Evolutionary conservation across 2,888 invertebrate species (phyloP).

Genomic region (Papilio elwesi): DNA sequence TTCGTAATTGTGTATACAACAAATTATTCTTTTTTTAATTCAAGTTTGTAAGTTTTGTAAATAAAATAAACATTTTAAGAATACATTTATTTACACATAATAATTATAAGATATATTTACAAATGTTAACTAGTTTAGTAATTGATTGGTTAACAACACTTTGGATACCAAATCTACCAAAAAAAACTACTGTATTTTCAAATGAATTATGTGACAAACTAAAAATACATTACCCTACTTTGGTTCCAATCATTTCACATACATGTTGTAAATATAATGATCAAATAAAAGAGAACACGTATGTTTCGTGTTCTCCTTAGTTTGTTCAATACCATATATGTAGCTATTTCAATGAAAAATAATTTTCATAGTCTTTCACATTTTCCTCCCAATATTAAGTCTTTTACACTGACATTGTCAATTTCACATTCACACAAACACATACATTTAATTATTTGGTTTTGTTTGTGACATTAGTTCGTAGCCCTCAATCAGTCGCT

Average conservation of each 20-base stretch:
- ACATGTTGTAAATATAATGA: slow-evolving; percentile 40
- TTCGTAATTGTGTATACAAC: slow-evolving; percentile 3
- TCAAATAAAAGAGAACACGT: slow-evolving; percentile 70
- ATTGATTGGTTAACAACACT: slow-evolving; percentile 42
- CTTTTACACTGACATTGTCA: slow-evolving; percentile 13
- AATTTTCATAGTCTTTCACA: slow-evolving; percentile 23
- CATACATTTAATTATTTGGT: slow-evolving; percentile 17
- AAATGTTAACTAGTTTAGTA: slow-evolving; percentile 25
- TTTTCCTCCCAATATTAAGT: neutral
- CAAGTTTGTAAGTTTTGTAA: slow-evolving; percentile 21
- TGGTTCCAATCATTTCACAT: slow-evolving; percentile 54
- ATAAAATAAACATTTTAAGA: slow-evolving; percentile 29
- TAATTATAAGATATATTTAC: slow-evolving; percentile 38
- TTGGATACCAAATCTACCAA: slow-evolving; percentile 45
- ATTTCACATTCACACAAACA: neutral
- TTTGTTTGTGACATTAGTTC: slow-evolving; percentile 1
- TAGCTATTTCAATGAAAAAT: slow-evolving; percentile 6
- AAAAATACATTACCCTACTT: slow-evolving; percentile 56
- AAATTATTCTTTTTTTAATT: slow-evolving; percentile 10
- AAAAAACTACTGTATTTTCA: slow-evolving; percentile 8
- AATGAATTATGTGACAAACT: slow-evolving; percentile 32
- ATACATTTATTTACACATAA: slow-evolving; percentile 35
- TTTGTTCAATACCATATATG: slow-evolving; percentile 54
- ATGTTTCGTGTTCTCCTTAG: slow-evolving; percentile 59
- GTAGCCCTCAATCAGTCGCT: neutral